phyloP scores from a whole-genome alignment of 2,113 vertebrate genomes.

The Heloderma charlesbogerti region DNA sequence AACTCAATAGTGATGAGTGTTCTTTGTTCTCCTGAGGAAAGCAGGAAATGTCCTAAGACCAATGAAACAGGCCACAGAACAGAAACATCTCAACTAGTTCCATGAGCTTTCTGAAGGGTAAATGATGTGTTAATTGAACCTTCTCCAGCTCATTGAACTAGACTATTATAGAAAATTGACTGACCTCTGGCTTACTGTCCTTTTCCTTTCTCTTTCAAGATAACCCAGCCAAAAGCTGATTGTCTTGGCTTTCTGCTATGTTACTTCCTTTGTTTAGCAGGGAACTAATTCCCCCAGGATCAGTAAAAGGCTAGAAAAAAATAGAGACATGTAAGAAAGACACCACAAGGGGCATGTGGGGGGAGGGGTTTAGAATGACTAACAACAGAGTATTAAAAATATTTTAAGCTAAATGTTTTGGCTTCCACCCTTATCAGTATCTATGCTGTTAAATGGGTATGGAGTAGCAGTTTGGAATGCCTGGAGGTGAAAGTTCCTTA shows the following conservation, averaged over 20 bases:
- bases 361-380: too few relatives aligned
- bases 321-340: background rate
- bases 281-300: background rate
- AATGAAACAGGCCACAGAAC: background rate
- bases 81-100: constrained; percentile 5
- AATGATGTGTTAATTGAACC: constrained; percentile 40
- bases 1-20: background rate
- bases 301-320: background rate
- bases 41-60: constrained; percentile 16
- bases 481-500: too few relatives aligned
- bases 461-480: too few relatives aligned
- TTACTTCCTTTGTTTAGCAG: background rate
- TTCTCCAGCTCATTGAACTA: constrained; percentile 31
- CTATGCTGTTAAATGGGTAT: too few relatives aligned
- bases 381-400: too few relatives aligned
- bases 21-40: constrained; percentile 1
- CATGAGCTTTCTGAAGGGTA: constrained; percentile 13
- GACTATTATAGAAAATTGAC: constrained; percentile 15
- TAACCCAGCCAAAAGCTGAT: constrained; percentile 9
- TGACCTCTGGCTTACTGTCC: constrained; percentile 32
- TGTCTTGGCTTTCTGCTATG: background rate
- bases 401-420: too few relatives aligned
- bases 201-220: constrained; percentile 38
- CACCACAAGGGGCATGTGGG: background rate
- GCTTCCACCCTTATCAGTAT: too few relatives aligned